These are phyloP conservation scores for Clupea harengus DNA, from an alignment of 2,113 vertebrate genomes.

Conservation along the genomic window DNA sequence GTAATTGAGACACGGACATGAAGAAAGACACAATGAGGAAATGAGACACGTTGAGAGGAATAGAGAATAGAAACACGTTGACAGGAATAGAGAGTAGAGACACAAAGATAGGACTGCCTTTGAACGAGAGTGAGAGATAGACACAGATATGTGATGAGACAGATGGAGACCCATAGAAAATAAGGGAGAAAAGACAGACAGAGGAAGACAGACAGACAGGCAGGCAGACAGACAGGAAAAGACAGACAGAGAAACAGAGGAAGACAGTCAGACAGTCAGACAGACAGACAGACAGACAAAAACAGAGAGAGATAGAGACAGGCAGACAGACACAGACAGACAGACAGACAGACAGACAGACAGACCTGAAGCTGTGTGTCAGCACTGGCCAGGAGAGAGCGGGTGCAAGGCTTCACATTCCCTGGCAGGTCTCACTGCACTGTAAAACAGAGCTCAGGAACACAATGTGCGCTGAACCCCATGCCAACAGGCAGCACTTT, in stretches of 20 bases:
- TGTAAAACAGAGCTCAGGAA: conserved; percentile 55
- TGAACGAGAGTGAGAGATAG: neutral
- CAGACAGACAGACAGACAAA: neutral
- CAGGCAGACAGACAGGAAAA: neutral
- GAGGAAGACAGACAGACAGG: neutral
- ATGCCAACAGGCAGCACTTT: conserved; percentile 36
- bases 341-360: neutral
- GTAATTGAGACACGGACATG: neutral
- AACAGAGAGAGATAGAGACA: neutral
- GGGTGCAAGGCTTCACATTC: conserved; percentile 57
- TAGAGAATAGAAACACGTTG: neutral
- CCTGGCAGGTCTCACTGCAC: conserved; percentile 52
- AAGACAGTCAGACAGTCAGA: neutral
- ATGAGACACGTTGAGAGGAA: neutral
- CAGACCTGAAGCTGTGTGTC: neutral
- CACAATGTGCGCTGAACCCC: conserved; percentile 55
- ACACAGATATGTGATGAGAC: neutral
- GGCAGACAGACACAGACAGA: neutral
- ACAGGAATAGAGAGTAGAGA: neutral
- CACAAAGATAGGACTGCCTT: too few relatives aligned
- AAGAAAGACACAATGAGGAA: neutral
- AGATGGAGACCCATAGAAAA: neutral
- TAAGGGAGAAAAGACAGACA: neutral
- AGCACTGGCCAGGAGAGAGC: conserved; percentile 23
- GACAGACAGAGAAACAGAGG: neutral